Percentiles rank a stretch among this genome's conserved stretches.
These are phyloP conservation scores for Phrynocephalus guinanensis DNA, from an alignment of 2,797 vertebrate species.

Conservation along the genomic window DNA sequence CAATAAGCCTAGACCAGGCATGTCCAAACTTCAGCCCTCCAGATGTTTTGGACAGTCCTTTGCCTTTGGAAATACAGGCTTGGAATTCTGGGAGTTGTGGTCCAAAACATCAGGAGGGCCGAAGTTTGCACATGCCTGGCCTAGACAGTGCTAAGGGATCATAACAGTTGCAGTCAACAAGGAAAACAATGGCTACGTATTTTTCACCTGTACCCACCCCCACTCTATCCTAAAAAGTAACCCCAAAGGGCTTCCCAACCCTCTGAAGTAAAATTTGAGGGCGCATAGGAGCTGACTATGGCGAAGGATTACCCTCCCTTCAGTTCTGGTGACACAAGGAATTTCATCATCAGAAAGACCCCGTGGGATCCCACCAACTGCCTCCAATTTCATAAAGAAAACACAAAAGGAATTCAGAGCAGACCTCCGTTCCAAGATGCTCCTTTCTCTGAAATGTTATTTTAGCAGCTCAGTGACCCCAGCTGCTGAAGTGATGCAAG, in stretches of 20 bases:
- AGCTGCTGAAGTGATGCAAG: constrained; percentile 11
- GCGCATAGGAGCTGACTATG: not conserved
- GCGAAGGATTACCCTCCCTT: not conserved
- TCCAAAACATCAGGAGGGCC: no score
- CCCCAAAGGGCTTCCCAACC: not conserved
- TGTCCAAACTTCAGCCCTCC: no score
- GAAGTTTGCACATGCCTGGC: no score
- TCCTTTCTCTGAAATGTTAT: constrained; percentile 4
- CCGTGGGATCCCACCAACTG: not conserved
- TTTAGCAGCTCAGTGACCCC: not conserved
- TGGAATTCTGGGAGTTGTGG: no score
- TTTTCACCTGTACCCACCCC: no score
- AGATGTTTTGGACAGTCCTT: no score
- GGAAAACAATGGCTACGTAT: no score
- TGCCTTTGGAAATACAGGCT: no score
- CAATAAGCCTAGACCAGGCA: not conserved
- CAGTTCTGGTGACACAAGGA: not conserved
- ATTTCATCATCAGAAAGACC: not conserved
- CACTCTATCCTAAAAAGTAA: not conserved
- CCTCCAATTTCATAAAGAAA: not conserved
- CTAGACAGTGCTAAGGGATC: no score
- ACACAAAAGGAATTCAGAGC: not conserved
- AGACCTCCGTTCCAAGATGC: not conserved
- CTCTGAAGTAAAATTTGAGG: not conserved
- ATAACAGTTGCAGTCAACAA: not conserved